Evolutionary conservation across 2,888 invertebrate species (phyloP).

Genomic region (Dilophus febrilis): DNA sequence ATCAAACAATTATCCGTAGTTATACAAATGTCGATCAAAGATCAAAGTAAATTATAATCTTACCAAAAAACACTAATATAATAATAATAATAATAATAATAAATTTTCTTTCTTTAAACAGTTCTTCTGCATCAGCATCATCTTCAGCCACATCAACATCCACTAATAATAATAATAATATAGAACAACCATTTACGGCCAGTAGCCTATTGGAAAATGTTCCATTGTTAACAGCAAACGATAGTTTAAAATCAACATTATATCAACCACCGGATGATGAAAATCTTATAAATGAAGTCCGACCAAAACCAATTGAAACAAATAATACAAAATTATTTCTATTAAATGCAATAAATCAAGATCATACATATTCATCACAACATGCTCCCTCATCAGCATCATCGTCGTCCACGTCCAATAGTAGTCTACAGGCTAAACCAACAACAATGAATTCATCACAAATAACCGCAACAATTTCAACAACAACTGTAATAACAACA

Average conservation of each 20-base stretch:
- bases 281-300: conserved; percentile 20
- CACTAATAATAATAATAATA: conserved; percentile 4
- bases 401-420: conserved; percentile 4
- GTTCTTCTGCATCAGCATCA: conserved; percentile 15
- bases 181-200: neutral
- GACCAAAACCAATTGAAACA: conserved; percentile 25
- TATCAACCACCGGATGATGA: no score
- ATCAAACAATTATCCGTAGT: no score
- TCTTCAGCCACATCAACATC: conserved; percentile 16
- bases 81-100: no score
- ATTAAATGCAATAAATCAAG: conserved; percentile 26
- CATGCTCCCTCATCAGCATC: conserved; percentile 12
- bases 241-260: conserved; percentile 8
- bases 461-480: neutral
- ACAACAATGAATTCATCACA: neutral
- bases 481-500: conserved; percentile 1
- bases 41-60: no score
- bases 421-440: no score
- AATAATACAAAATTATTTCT: conserved; percentile 23
- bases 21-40: no score
- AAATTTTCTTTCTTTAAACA: no score
- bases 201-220: conserved; percentile 12
- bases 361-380: conserved; percentile 25
- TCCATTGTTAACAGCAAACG: conserved; percentile 12
- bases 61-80: no score